Conservation (phyloP, 1,140 invertebrate species). For the Charaxes varanes region DNA sequence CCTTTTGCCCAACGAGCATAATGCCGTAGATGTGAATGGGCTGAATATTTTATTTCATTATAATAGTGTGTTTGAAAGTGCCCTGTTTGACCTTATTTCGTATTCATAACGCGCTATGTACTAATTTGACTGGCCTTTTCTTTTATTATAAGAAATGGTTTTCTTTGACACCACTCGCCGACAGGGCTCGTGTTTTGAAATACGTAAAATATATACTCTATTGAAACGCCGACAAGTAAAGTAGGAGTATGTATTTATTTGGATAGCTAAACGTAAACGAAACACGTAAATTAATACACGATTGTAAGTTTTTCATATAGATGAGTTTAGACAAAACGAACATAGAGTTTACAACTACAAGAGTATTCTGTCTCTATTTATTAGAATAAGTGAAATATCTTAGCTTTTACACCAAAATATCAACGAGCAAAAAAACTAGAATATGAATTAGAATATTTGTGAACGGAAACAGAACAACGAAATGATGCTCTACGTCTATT, state of each 20-base stretch:
- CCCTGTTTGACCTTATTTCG: conserved; percentile 66
- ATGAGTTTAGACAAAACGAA: too few relatives aligned
- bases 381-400: too few relatives aligned
- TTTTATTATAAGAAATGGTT: conserved; percentile 30
- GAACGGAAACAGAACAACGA: too few relatives aligned
- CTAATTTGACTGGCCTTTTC: conserved; percentile 39
- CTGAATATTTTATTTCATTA: conserved; percentile 69
- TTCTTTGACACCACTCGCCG: conserved; percentile 24
- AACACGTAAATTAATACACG: too few relatives aligned
- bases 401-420: too few relatives aligned
- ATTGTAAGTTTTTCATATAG: too few relatives aligned
- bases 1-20: conserved; percentile 45
- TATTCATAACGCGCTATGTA: conserved; percentile 67
- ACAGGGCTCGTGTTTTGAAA: conserved; percentile 11
- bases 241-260: conserved; percentile 1
- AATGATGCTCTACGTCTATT: too few relatives aligned
- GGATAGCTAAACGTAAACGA: too few relatives aligned
- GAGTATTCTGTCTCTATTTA: too few relatives aligned
- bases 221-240: conserved; percentile 1
- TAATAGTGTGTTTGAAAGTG: conserved; percentile 59
- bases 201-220: conserved; percentile 16
- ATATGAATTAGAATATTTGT: too few relatives aligned
- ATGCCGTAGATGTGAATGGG: conserved; percentile 59
- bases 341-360: too few relatives aligned
- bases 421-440: too few relatives aligned